Evolutionary conservation across 2,113 vertebrate genomes (phyloP).

Genomic region (Phoenicopterus ruber): DNA sequence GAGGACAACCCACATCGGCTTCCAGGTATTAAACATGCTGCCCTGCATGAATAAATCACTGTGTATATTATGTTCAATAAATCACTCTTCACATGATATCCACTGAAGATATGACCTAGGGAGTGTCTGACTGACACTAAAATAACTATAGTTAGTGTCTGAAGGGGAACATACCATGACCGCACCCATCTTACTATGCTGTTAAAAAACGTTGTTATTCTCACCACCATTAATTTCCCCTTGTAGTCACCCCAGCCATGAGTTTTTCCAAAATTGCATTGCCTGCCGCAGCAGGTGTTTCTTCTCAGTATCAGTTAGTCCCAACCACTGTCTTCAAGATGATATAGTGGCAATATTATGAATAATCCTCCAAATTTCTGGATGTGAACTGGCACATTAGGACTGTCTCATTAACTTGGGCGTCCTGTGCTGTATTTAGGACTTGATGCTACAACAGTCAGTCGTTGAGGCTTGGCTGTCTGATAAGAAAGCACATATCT

Average conservation of each 20-base stretch:
- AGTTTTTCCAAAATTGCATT: not conserved
- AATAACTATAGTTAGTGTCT: not conserved
- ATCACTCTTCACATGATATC: not conserved
- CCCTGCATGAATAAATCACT: constrained; percentile 72
- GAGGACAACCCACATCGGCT: constrained; percentile 89
- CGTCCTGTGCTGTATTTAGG: not conserved
- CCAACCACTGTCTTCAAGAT: not conserved
- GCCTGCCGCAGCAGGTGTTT: not conserved
- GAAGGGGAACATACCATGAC: not conserved
- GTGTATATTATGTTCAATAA: not conserved
- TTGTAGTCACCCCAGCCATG: not conserved
- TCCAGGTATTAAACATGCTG: constrained; percentile 92
- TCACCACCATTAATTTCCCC: not conserved
- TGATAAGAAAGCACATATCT: not conserved
- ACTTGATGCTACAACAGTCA: not conserved
- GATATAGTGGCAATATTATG: not conserved
- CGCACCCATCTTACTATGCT: not conserved
- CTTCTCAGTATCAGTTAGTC: not conserved
- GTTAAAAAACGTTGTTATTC: not conserved
- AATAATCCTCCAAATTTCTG: not conserved
- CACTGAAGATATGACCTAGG: not conserved
- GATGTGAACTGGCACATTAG: not conserved
- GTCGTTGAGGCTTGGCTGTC: not conserved
- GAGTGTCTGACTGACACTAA: not conserved
- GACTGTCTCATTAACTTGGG: not conserved